These are phyloP conservation scores for Brachionus rotundiformis DNA, from an alignment of 1,140 invertebrate species.

Conservation along the genomic window DNA sequence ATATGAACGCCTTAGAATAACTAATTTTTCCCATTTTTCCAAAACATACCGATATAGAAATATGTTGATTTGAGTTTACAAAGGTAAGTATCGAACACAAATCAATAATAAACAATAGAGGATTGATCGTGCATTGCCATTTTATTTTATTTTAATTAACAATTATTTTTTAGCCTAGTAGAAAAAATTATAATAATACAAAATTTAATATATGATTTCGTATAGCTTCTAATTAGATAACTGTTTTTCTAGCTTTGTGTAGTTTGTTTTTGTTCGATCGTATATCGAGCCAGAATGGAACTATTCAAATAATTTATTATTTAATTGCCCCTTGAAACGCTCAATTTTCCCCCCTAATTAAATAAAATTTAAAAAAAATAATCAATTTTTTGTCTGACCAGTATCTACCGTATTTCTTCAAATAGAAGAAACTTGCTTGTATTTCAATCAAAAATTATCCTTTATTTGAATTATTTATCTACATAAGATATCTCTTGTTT, in stretches of 20 bases:
- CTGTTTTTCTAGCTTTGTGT: constrained; percentile 4
- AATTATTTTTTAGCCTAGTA: not conserved
- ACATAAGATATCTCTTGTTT: no score
- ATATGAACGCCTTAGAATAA: constrained; percentile 23
- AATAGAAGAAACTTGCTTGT: no score
- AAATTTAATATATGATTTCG: not conserved
- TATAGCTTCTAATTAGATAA: constrained; percentile 22
- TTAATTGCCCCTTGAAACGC: no score
- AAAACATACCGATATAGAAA: not conserved
- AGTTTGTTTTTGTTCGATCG: no score
- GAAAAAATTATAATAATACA: constrained; percentile 28
- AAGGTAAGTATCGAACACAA: constrained; percentile 18
- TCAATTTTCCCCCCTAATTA: no score
- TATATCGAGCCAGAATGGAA: no score
- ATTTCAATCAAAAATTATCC: no score
- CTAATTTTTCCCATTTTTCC: constrained; percentile 18
- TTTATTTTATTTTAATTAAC: constrained; percentile 29
- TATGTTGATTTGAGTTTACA: not conserved
- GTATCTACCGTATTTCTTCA: no score
- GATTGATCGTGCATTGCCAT: not conserved
- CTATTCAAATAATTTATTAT: no score
- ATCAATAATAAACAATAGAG: constrained; percentile 20
- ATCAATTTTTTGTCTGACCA: no score
- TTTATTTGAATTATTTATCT: no score
- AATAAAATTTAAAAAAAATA: no score